phyloP scores from a whole-genome alignment of 2,888 invertebrate species.

The Orthosia cruda region DNA sequence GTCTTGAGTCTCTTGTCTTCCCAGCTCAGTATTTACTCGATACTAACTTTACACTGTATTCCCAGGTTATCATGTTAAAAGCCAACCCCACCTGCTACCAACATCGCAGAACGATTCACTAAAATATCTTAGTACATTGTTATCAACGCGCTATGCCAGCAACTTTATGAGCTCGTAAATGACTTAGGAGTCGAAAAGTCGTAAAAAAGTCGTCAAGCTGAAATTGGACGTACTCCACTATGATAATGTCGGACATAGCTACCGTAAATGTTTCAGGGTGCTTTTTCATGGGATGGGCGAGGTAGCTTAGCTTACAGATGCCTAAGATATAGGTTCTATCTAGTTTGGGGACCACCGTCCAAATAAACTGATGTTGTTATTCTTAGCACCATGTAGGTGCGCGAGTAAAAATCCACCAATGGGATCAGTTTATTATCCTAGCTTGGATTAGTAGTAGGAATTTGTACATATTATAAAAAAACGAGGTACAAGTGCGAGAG shows the following conservation, averaged over 20 bases:
- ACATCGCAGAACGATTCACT: constrained; percentile 59
- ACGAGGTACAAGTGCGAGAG: no score
- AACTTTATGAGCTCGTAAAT: constrained; percentile 87
- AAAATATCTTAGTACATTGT: constrained; percentile 74
- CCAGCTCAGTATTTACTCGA: neutral
- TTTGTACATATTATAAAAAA: no score
- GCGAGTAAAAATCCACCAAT: neutral
- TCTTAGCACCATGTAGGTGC: neutral
- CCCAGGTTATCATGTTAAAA: constrained; percentile 22
- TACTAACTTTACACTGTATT: neutral
- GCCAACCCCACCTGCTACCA: constrained; percentile 21
- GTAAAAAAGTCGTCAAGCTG: constrained; percentile 90
- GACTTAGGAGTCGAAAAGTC: constrained; percentile 87
- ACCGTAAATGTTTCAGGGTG: constrained; percentile 57
- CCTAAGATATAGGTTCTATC: no score
- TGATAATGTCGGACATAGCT: constrained; percentile 84
- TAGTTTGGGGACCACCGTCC: no score
- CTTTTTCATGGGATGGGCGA: neutral
- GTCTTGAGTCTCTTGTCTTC: neutral
- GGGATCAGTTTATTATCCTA: neutral
- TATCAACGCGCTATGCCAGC: constrained; percentile 73
- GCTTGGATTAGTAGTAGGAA: neutral
- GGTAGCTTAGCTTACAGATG: neutral
- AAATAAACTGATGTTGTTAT: no score
- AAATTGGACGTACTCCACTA: constrained; percentile 89